Percentiles rank a stretch among this genome's conserved stretches.
These are phyloP conservation scores for Cotesia typhae DNA, from an alignment of 1,140 invertebrate genomes.

Conservation along the genomic window DNA sequence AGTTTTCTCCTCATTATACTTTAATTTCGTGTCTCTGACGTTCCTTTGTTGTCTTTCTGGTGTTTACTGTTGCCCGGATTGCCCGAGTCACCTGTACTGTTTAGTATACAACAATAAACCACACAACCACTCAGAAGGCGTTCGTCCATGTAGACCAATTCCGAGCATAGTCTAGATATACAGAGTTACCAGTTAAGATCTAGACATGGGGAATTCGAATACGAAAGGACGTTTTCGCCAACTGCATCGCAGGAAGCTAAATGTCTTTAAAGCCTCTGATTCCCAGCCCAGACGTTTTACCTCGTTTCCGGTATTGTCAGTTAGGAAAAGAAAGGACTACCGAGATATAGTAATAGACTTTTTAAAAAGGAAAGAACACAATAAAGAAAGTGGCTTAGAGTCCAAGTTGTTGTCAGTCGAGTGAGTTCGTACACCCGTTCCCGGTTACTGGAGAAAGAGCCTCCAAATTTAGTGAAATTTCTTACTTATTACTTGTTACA, in stretches of 20 bases:
- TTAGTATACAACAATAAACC: too few species aligned
- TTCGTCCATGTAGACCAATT: background rate
- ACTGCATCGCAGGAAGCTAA: background rate
- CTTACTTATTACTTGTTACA: too few species aligned
- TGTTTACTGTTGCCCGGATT: slow-evolving; percentile 1
- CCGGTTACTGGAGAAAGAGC: too few species aligned
- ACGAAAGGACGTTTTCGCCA: slow-evolving; percentile 3
- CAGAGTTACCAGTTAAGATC: background rate
- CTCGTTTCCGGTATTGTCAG: slow-evolving; percentile 30
- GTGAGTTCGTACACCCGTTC: slow-evolving; percentile 5
- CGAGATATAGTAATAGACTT: background rate
- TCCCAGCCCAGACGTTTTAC: slow-evolving; percentile 24
- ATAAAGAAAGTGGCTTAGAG: too few species aligned
- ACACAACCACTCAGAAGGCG: background rate
- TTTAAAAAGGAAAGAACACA: background rate
- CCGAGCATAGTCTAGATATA: background rate
- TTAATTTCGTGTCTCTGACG: slow-evolving; percentile 1
- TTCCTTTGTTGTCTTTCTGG: slow-evolving; percentile 4
- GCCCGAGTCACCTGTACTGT: too few species aligned
- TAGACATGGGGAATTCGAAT: background rate
- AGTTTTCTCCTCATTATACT: slow-evolving; percentile 15
- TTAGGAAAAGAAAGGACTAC: slow-evolving; percentile 14
- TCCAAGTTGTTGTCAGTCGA: background rate
- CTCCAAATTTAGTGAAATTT: too few species aligned
- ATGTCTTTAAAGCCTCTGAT: background rate